These are phyloP conservation scores for Sclerodermus sp. DNA, from an alignment of 2,888 invertebrate genomes.

Conservation along the genomic window DNA sequence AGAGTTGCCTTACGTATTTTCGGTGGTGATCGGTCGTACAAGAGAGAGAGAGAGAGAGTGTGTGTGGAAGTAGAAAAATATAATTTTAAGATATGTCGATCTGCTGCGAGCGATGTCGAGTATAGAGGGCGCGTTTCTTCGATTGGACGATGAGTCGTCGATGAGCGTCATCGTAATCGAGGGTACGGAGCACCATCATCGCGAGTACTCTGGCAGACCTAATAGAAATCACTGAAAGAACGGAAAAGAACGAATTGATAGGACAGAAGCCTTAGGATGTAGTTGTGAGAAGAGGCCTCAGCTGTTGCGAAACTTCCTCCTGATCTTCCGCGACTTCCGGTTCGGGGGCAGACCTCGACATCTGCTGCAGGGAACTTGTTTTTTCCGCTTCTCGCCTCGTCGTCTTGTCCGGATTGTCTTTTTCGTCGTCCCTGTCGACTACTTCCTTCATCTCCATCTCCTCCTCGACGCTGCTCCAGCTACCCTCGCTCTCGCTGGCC, in stretches of 20 bases:
- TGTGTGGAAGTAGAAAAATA: constrained; percentile 48
- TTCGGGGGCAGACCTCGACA: constrained; percentile 26
- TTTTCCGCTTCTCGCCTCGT: constrained; percentile 14
- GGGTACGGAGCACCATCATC: too few relatives aligned
- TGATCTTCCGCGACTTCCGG: constrained; percentile 32
- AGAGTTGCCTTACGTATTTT: too few relatives aligned
- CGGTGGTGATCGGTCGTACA: too few relatives aligned
- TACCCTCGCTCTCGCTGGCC: constrained; percentile 40
- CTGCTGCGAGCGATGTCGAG: too few relatives aligned
- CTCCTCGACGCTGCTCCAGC: constrained; percentile 47
- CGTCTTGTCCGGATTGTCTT: background rate
- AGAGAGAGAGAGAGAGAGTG: too few relatives aligned
- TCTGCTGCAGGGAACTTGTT: constrained; percentile 17
- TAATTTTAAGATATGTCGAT: constrained; percentile 48
- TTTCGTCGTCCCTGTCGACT: constrained; percentile 10
- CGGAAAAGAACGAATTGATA: too few relatives aligned
- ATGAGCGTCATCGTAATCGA: too few relatives aligned
- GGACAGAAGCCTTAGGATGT: constrained; percentile 25
- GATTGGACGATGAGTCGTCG: too few relatives aligned
- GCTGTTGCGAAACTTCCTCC: constrained; percentile 33
- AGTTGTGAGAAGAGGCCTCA: constrained; percentile 42
- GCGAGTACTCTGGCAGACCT: too few relatives aligned
- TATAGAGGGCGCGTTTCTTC: too few relatives aligned
- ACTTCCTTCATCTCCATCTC: constrained; percentile 27
- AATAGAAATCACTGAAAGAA: too few relatives aligned